Percentiles rank a stretch among this genome's conserved stretches.
phyloP scores from a whole-genome alignment of 2,888 invertebrate genomes.

The Nymphalis urticae region DNA sequence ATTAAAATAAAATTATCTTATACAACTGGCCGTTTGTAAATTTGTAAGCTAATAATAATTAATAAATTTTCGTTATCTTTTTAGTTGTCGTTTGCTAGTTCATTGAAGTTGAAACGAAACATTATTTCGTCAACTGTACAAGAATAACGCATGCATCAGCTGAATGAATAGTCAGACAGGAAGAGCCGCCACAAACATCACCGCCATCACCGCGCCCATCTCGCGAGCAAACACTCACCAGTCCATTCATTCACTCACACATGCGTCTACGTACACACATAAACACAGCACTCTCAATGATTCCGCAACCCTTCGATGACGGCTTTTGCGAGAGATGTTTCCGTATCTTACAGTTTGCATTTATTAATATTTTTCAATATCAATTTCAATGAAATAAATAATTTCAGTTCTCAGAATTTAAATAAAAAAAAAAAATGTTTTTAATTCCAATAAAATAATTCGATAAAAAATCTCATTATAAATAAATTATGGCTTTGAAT shows the following conservation, averaged over 20 bases:
- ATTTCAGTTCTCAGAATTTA: background rate
- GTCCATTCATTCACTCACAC: conserved; percentile 44
- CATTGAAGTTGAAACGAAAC: background rate
- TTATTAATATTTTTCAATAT: conserved; percentile 12
- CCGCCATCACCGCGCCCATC: conserved; percentile 66
- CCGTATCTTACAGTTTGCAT: background rate
- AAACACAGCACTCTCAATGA: conserved; percentile 12
- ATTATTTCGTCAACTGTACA: conserved; percentile 25
- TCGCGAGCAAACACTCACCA: conserved; percentile 65
- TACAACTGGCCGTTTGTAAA: too few species aligned
- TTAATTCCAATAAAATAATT: background rate
- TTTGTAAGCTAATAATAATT: too few species aligned
- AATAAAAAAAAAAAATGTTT: background rate
- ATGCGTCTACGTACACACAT: background rate
- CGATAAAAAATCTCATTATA: background rate
- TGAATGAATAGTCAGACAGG: conserved; percentile 53
- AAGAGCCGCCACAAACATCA: conserved; percentile 67
- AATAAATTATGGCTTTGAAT: background rate
- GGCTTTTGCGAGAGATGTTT: background rate
- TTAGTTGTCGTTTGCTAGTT: background rate
- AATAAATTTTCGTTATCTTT: too few species aligned
- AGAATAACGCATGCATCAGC: conserved; percentile 35
- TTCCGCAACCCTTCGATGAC: conserved; percentile 14
- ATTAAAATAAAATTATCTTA: too few species aligned
- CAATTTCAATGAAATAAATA: background rate